A percentile compares a stretch with the other conserved stretches of the same genome.
Evolutionary conservation across 1,140 invertebrate species (phyloP).

Genomic region (Trichonephila clavata): DNA sequence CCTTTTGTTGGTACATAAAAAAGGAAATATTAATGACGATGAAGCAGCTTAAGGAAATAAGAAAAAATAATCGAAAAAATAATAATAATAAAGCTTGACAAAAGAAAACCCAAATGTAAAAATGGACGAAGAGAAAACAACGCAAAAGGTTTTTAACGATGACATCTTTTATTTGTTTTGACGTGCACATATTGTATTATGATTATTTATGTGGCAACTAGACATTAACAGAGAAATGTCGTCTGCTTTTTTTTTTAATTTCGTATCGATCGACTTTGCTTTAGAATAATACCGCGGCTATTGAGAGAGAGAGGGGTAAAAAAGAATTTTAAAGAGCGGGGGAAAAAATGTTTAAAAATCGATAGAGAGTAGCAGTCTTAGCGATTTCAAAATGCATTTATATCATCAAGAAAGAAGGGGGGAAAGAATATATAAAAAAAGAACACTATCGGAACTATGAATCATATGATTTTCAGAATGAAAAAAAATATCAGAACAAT

Average conservation of each 20-base stretch:
- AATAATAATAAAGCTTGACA: slow-evolving; percentile 37
- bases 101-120: slow-evolving; percentile 66
- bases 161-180: slow-evolving; percentile 77
- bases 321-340: background rate
- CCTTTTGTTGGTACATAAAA: slow-evolving; percentile 68
- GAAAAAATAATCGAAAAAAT: background rate
- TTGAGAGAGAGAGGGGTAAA: background rate
- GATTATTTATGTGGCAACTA: slow-evolving; percentile 76
- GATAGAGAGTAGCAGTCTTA: background rate
- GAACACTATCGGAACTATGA: background rate
- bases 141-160: slow-evolving; percentile 75
- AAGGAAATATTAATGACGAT: slow-evolving; percentile 76
- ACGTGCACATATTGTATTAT: slow-evolving; percentile 76
- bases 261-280: slow-evolving; percentile 19
- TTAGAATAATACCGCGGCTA: too few species aligned
- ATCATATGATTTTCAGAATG: background rate
- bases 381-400: slow-evolving; percentile 27
- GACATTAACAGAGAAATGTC: slow-evolving; percentile 74
- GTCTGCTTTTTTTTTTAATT: slow-evolving; percentile 59
- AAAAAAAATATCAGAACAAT: background rate
- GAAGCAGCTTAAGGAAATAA: slow-evolving; percentile 51
- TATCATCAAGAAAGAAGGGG: background rate
- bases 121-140: slow-evolving; percentile 65
- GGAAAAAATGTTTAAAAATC: slow-evolving; percentile 40
- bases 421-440: background rate